A percentile compares a stretch with the other conserved stretches of the same genome.
phyloP scores from a whole-genome alignment of 92 coral and sea anemone genomes.

The Porites divaricata region DNA sequence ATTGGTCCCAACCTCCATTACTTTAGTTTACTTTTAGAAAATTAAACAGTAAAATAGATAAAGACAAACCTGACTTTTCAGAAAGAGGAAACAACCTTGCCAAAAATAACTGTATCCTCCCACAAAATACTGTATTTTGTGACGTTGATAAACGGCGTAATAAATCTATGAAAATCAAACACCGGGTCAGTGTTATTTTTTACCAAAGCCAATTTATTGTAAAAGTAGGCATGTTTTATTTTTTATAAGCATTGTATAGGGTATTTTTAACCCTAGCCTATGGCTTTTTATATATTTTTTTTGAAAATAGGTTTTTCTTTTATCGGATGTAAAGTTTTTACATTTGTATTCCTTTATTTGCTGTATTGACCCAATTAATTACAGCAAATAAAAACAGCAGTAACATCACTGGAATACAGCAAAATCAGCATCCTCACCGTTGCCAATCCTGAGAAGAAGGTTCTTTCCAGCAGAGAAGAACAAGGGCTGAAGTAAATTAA shows the following conservation, averaged over 20 bases:
- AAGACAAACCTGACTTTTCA: constrained; percentile 86
- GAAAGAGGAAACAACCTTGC: constrained; percentile 96
- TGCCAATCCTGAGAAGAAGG: constrained; percentile 93
- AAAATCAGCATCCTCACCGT: constrained; percentile 64
- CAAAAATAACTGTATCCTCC: constrained; percentile 91
- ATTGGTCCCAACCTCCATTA: not conserved
- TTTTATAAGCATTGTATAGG: no score
- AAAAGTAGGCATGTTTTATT: no score
- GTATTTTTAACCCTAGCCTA: no score
- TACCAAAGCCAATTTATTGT: no score
- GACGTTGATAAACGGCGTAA: constrained; percentile 94
- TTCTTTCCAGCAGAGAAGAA: constrained; percentile 92
- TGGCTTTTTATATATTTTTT: no score
- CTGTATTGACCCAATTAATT: no score
- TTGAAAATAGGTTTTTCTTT: no score
- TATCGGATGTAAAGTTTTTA: no score
- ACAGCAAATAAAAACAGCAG: not conserved
- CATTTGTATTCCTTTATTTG: no score
- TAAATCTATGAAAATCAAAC: constrained; percentile 54
- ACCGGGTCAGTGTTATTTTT: not conserved
- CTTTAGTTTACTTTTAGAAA: not conserved
- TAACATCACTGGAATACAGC: not conserved
- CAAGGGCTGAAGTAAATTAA: constrained; percentile 68
- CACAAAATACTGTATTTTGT: constrained; percentile 98
- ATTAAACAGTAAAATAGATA: not conserved